These are phyloP conservation scores for Tethya wilhelma DNA, from an alignment of 37 sponge, comb jelly and placozoan genomes.

Conservation along the genomic window DNA sequence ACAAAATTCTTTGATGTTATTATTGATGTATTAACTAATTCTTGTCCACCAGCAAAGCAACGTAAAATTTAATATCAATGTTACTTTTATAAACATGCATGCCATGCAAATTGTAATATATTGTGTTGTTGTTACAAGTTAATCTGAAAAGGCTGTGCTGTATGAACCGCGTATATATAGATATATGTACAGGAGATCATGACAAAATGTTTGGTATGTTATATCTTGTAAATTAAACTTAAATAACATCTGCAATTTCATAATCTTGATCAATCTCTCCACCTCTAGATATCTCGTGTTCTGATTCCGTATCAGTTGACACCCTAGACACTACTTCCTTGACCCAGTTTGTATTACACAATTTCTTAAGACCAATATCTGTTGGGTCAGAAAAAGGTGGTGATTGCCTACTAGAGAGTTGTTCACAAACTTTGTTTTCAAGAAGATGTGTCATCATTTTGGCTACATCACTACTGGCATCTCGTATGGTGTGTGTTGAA, in stretches of 20 bases:
- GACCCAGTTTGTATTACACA: constrained; percentile 2
- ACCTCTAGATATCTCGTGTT: neutral
- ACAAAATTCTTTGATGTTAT: constrained; percentile 5
- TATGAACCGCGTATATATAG: too few species aligned
- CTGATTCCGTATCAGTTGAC: neutral
- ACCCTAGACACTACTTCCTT: neutral
- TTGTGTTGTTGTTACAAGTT: too few species aligned
- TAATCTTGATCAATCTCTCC: neutral
- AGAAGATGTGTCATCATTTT: neutral
- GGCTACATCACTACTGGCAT: neutral
- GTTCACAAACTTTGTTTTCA: neutral
- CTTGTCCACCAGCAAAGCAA: neutral
- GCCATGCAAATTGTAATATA: too few species aligned
- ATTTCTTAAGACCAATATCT: constrained; percentile 7
- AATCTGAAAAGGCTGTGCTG: too few species aligned
- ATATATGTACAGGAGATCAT: neutral
- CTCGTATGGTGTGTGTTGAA: neutral
- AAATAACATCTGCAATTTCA: neutral
- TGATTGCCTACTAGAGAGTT: neutral
- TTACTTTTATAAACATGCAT: constrained; percentile 2
- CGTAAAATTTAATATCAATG: neutral
- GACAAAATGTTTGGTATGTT: neutral
- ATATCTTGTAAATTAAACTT: neutral
- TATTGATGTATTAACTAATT: neutral
- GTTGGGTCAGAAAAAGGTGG: constrained; percentile 5